phyloP scores from a whole-genome alignment of 2,113 vertebrate species.

The Murina feae region DNA sequence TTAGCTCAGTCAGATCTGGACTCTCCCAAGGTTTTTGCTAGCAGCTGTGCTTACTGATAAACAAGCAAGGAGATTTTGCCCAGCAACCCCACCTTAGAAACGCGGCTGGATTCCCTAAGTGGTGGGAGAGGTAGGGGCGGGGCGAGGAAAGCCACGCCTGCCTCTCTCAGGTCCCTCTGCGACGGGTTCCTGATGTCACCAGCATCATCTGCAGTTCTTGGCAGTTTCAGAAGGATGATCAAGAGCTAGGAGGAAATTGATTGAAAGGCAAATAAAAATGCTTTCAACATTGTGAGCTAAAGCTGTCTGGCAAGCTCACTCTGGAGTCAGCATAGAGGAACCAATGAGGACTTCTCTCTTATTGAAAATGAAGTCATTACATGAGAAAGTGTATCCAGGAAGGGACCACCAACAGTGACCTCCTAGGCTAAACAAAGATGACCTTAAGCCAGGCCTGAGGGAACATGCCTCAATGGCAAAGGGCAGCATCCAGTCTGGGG shows the following conservation, averaged over 20 bases:
- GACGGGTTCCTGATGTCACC: background rate
- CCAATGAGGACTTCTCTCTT: background rate
- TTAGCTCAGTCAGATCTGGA: background rate
- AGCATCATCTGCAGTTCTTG: background rate
- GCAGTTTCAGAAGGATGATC: background rate
- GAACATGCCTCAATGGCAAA: background rate
- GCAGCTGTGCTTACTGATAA: background rate
- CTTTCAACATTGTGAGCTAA: background rate
- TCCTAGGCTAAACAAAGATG: background rate
- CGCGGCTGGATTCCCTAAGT: background rate
- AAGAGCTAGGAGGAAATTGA: background rate
- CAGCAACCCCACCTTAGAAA: background rate
- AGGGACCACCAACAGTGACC: background rate
- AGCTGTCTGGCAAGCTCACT: background rate
- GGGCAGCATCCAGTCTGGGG: background rate
- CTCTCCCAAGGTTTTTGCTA: background rate
- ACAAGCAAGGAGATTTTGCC: background rate
- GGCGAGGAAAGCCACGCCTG: background rate
- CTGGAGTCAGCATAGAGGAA: background rate
- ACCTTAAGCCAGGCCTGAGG: background rate
- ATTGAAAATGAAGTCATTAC: background rate
- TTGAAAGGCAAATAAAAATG: constrained; percentile 3
- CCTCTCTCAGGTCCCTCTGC: background rate
- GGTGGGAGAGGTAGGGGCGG: rapidly evolving
- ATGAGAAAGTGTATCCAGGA: background rate